A percentile compares a stretch with the other conserved stretches of the same genome.
These are phyloP conservation scores for Melitaea cinxia DNA, from an alignment of 1,140 invertebrate species.

Conservation along the genomic window DNA sequence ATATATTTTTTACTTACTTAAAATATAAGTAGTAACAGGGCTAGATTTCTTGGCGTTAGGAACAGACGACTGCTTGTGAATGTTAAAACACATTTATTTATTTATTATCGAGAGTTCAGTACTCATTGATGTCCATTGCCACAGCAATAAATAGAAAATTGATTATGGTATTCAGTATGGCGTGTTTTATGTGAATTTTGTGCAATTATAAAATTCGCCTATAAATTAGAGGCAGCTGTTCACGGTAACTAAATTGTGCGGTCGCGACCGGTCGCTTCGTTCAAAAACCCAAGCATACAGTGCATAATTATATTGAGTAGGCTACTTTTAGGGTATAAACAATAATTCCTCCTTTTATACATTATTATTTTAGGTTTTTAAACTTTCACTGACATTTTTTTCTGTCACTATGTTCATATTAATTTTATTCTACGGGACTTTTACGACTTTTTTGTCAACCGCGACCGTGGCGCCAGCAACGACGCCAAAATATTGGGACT, in stretches of 20 bases:
- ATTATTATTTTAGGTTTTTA: too few relatives aligned
- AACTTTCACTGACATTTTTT: too few relatives aligned
- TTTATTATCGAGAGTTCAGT: background rate
- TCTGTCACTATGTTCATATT: too few relatives aligned
- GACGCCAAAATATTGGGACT: too few relatives aligned
- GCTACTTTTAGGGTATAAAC: background rate
- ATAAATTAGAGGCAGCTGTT: conserved; percentile 44
- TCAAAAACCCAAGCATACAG: conserved; percentile 31
- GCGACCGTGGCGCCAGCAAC: too few relatives aligned
- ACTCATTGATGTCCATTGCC: conserved; percentile 1
- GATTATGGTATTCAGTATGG: conserved; percentile 35
- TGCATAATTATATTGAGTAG: conserved; percentile 28
- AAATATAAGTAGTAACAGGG: too few relatives aligned
- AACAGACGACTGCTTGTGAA: too few relatives aligned
- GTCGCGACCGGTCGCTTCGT: conserved; percentile 32
- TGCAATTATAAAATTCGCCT: conserved; percentile 40
- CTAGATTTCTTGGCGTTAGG: too few relatives aligned
- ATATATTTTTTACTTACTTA: too few relatives aligned
- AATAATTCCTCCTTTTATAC: background rate
- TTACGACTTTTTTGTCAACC: too few relatives aligned
- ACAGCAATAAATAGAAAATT: conserved; percentile 27
- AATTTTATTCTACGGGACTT: too few relatives aligned
- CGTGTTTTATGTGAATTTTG: conserved; percentile 39
- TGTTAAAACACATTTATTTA: background rate
- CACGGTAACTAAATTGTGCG: conserved; percentile 39